These are phyloP conservation scores for Drepana falcataria DNA, from an alignment of 2,888 invertebrate species.

Conservation along the genomic window DNA sequence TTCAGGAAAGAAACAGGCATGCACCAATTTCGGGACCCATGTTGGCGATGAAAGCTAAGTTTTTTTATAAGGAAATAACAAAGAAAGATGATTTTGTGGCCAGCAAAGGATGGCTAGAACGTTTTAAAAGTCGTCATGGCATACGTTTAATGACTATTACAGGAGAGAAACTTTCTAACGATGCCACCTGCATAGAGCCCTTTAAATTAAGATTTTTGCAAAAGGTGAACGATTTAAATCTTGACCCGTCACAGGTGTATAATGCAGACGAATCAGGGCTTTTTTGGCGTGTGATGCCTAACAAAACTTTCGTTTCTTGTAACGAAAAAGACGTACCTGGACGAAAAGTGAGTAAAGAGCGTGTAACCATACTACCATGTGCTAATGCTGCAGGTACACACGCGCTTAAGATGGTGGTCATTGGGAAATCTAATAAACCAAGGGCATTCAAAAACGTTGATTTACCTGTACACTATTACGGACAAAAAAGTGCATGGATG, in stretches of 20 bases:
- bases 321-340: conserved; percentile 17
- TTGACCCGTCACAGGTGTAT: conserved; percentile 14
- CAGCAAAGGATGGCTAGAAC: conserved; percentile 23
- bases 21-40: conserved; percentile 19
- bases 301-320: conserved; percentile 23
- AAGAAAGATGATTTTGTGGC: conserved; percentile 24
- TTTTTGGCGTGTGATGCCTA: conserved; percentile 22
- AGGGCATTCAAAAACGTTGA: conserved; percentile 22
- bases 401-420: conserved; percentile 19
- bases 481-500: conserved; percentile 23
- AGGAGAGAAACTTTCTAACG: conserved; percentile 20
- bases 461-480: conserved; percentile 25
- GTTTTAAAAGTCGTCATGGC: conserved; percentile 24
- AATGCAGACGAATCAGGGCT: conserved; percentile 26
- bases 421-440: conserved; percentile 28
- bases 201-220: conserved; percentile 21
- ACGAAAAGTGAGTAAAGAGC: conserved; percentile 21
- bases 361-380: conserved; percentile 24
- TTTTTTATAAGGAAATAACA: conserved; percentile 21
- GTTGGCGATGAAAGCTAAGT: conserved; percentile 19
- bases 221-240: conserved; percentile 20
- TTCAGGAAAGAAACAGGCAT: conserved; percentile 20
- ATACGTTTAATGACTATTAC: conserved; percentile 19
- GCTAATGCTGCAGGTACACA: conserved; percentile 25
- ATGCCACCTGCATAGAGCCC: conserved; percentile 15